Base-by-base conservation (phyloP, 2,113 vertebrate species). In the Carassius auratus region DNA sequence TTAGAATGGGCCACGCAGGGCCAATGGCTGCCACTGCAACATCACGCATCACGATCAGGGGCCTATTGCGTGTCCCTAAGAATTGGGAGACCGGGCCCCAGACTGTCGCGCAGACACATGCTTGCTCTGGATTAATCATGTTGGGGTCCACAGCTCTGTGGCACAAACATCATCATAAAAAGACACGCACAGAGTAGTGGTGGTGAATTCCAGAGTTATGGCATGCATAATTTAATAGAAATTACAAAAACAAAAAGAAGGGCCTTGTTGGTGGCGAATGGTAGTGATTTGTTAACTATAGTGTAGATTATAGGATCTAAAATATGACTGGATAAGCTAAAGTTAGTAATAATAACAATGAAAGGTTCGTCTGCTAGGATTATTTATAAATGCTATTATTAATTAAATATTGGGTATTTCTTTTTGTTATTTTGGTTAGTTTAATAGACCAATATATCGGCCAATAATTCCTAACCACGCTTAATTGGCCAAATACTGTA, bases 81-180 rank as follows among this genome's bases (percentile, higher is more conserved):
- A 83, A 73, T 64, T 50, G 12, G 30, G 61, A 55, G 71, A 21
- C 66, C 30, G 69, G 84, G 76, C 33, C 79, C 26, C 57, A 62
- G 45, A 84, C 38, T 87, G 59, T 1, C 50, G 42, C 38, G 15
- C 57, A 69, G 30, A 66, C 64, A 45, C 42, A 45, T 45, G 30
- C 87, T 57, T 36, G 42, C 42, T 23, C 84, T 30, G 71, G 76
- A 79, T 87, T 87, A 62, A 84, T 76, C 81, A 55, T 75, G 66
- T 61, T n/a, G 33, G 61, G 50, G 38, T 76, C 57, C 45, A 3
- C 17, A 33, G 21, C 87, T 9, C 14, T 76, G 52, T 62, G 8
- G 62, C 17, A 74, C 42, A 69, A 62, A 48, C 17, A 78, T 38
- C 19, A 57, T 48, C 26, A 73, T 33, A 76, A 62, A 38, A 59